Percentiles rank a stretch among this genome's conserved stretches.
Evolutionary conservation across 1,140 invertebrate genomes (phyloP).

Genomic region (Nomia melanderi): DNA sequence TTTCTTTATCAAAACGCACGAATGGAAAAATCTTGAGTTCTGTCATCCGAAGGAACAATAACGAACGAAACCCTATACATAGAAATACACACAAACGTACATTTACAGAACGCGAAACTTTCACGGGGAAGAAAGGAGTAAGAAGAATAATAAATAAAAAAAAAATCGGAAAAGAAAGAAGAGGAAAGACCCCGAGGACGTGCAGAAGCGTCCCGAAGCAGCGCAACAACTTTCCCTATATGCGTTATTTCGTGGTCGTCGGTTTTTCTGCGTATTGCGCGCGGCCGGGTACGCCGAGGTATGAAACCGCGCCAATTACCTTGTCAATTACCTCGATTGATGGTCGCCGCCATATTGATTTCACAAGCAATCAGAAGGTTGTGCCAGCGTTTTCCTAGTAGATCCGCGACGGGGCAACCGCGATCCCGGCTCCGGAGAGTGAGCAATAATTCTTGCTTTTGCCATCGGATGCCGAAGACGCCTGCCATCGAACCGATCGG

Average conservation of each 20-base stretch:
- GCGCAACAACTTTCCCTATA: constrained; percentile 64
- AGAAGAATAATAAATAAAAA: neutral
- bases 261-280: constrained; percentile 29
- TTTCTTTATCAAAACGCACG: too few species aligned
- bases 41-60: too few species aligned
- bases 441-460: constrained; percentile 67
- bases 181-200: neutral
- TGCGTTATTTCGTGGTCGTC: constrained; percentile 56
- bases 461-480: constrained; percentile 57
- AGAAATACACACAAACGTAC: too few species aligned
- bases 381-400: constrained; percentile 28
- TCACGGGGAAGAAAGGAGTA: too few species aligned
- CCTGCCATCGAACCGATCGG: constrained; percentile 59
- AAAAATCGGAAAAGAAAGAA: neutral
- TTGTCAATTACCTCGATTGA: constrained; percentile 71
- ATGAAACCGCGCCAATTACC: constrained; percentile 67
- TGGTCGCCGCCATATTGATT: constrained; percentile 67
- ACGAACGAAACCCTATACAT: too few species aligned
- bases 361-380: constrained; percentile 59
- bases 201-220: constrained; percentile 4
- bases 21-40: too few species aligned
- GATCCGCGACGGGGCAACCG: constrained; percentile 3
- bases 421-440: constrained; percentile 31
- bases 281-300: constrained; percentile 36
- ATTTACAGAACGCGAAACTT: too few species aligned